Conservation (phyloP, 2,888 invertebrate species). For the Uloborus plumipes region DNA sequence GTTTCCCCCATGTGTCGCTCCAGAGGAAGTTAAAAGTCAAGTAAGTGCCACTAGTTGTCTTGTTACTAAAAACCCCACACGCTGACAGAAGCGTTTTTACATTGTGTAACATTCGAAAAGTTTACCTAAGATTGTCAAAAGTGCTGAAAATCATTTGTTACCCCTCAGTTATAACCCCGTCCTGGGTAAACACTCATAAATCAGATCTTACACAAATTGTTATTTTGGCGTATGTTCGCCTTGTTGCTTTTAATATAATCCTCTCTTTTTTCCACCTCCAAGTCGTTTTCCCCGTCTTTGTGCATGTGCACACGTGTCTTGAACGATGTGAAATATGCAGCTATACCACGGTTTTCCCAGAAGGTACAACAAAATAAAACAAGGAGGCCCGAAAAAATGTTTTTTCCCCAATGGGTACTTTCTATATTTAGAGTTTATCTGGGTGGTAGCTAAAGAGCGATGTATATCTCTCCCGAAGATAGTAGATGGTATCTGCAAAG, state of each 20-base stretch:
- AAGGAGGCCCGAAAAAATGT: neutral
- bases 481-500: slow-evolving; percentile 50
- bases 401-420: slow-evolving; percentile 2
- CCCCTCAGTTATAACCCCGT: slow-evolving; percentile 22
- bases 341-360: slow-evolving; percentile 34
- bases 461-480: slow-evolving; percentile 44
- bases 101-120: too few relatives aligned
- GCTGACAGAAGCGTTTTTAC: too few relatives aligned
- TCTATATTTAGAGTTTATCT: slow-evolving; percentile 57
- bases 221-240: slow-evolving; percentile 16
- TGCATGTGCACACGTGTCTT: neutral
- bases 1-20: too few relatives aligned
- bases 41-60: too few relatives aligned
- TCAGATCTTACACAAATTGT: slow-evolving; percentile 24
- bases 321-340: slow-evolving; percentile 33
- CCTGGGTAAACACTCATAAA: slow-evolving; percentile 44
- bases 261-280: slow-evolving; percentile 2
- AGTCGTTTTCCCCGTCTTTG: neutral
- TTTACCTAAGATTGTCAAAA: neutral
- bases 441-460: slow-evolving; percentile 53
- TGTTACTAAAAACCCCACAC: too few relatives aligned
- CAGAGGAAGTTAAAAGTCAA: too few relatives aligned
- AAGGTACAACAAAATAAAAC: slow-evolving; percentile 36
- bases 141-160: slow-evolving; percentile 44
- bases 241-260: slow-evolving; percentile 7